phyloP scores from a whole-genome alignment of 1,140 invertebrate genomes.

The Melitaea cinxia region DNA sequence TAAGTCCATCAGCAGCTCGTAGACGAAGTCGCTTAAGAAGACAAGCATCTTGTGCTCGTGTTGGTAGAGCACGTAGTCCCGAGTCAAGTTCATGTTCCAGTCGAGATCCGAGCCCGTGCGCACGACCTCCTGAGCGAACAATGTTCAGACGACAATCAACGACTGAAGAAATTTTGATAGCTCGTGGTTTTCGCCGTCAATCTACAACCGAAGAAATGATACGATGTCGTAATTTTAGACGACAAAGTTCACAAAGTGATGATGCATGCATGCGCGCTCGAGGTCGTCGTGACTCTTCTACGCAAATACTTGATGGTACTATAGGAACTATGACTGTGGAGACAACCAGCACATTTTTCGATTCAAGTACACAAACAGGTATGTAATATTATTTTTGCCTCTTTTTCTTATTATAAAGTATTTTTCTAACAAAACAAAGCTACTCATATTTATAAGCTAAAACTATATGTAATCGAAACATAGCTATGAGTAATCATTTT shows the following conservation, averaged over 20 bases:
- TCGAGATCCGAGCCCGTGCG: constrained; percentile 88
- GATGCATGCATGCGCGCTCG: constrained; percentile 88
- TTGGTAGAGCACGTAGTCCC: constrained; percentile 83
- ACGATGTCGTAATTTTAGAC: constrained; percentile 91
- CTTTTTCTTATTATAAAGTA: no score
- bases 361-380: constrained; percentile 96
- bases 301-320: constrained; percentile 95
- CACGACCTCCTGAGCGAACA: constrained; percentile 84
- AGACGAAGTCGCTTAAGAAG: constrained; percentile 86
- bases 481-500: no score
- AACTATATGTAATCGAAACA: no score
- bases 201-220: constrained; percentile 96
- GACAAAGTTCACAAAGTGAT: constrained; percentile 90
- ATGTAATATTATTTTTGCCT: constrained; percentile 65
- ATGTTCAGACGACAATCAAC: constrained; percentile 92
- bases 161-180: constrained; percentile 95
- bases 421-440: neutral
- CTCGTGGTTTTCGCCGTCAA: constrained; percentile 92
- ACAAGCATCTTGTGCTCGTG: constrained; percentile 89
- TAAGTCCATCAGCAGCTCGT: constrained; percentile 86
- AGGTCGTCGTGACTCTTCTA: constrained; percentile 91
- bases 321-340: constrained; percentile 96
- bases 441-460: no score
- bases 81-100: constrained; percentile 89
- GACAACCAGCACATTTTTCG: constrained; percentile 95